phyloP scores from a whole-genome alignment of 2,888 invertebrate genomes.

The Psococerastis gibbosa region DNA sequence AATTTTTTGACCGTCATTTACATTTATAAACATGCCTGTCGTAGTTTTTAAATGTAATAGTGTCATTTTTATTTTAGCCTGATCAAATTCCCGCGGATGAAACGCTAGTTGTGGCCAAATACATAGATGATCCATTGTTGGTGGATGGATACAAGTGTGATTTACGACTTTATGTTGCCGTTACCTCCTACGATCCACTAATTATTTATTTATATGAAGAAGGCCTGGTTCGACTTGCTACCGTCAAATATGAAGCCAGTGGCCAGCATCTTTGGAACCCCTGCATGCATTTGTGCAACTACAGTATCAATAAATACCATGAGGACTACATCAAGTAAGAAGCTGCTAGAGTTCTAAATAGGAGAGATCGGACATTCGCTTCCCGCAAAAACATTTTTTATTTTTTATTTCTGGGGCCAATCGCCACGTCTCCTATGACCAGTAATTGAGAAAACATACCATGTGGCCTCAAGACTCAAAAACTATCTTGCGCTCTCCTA shows the following conservation, averaged over 20 bases:
- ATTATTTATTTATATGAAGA: conserved; percentile 91
- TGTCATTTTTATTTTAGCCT: conserved; percentile 42
- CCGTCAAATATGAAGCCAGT: conserved; percentile 81
- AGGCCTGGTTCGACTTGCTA: conserved; percentile 86
- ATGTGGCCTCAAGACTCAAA: too few relatives aligned
- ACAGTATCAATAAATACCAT: conserved; percentile 94
- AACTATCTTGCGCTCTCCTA: conserved; percentile 12
- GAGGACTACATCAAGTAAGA: conserved; percentile 87
- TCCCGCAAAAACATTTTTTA: too few relatives aligned
- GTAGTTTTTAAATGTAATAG: too few relatives aligned
- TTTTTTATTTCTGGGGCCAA: too few relatives aligned
- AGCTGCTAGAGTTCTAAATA: too few relatives aligned
- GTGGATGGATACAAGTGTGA: conserved; percentile 95
- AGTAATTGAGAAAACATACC: too few relatives aligned
- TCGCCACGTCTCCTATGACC: too few relatives aligned
- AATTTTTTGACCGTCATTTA: too few relatives aligned
- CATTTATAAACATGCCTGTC: too few relatives aligned
- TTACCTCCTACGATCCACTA: conserved; percentile 88
- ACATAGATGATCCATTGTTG: conserved; percentile 67
- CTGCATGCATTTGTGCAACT: conserved; percentile 95
- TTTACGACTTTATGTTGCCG: conserved; percentile 80
- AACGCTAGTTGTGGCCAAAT: conserved; percentile 76
- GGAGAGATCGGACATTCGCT: too few relatives aligned
- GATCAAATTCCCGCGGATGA: conserved; percentile 83
- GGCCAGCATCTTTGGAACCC: conserved; percentile 88